phyloP scores from a whole-genome alignment of 2,797 vertebrate species.

The Botia almorhae region DNA sequence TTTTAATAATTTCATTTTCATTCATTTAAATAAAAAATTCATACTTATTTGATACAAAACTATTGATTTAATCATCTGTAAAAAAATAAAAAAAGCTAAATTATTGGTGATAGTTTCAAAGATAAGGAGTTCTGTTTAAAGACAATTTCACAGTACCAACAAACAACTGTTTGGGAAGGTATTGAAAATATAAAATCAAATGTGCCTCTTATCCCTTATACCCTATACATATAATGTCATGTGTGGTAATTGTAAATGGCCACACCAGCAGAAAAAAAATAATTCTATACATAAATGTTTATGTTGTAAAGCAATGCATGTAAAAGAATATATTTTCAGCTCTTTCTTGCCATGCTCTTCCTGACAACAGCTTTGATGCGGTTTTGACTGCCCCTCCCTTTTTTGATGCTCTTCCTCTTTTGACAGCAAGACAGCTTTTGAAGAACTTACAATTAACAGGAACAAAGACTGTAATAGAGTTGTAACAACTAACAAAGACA shows the following conservation, averaged over 20 bases:
- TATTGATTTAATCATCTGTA: too few species aligned
- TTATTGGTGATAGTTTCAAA: too few species aligned
- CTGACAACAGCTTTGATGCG: slow-evolving; percentile 55
- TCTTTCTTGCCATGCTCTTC: slow-evolving; percentile 44
- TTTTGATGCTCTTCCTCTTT: slow-evolving; percentile 62
- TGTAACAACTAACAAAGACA: neutral
- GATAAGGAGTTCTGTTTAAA: too few species aligned
- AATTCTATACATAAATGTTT: neutral
- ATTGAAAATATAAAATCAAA: too few species aligned
- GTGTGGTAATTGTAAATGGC: neutral
- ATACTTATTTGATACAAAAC: too few species aligned
- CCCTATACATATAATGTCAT: too few species aligned
- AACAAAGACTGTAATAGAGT: neutral
- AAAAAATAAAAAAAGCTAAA: too few species aligned
- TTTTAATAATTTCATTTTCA: too few species aligned
- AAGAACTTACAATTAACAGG: slow-evolving; percentile 62
- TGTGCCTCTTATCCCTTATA: too few species aligned
- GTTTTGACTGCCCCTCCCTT: slow-evolving; percentile 51
- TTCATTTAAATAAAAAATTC: too few species aligned
- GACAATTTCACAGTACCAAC: too few species aligned
- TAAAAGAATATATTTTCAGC: slow-evolving; percentile 17
- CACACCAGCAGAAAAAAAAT: neutral
- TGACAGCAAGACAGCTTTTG: slow-evolving; percentile 69
- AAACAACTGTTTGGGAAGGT: too few species aligned
- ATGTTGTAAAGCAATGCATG: neutral